A percentile compares a stretch with the other conserved stretches of the same genome.
phyloP scores from a whole-genome alignment of 2,888 invertebrate genomes.

The Drosophila cognata region DNA sequence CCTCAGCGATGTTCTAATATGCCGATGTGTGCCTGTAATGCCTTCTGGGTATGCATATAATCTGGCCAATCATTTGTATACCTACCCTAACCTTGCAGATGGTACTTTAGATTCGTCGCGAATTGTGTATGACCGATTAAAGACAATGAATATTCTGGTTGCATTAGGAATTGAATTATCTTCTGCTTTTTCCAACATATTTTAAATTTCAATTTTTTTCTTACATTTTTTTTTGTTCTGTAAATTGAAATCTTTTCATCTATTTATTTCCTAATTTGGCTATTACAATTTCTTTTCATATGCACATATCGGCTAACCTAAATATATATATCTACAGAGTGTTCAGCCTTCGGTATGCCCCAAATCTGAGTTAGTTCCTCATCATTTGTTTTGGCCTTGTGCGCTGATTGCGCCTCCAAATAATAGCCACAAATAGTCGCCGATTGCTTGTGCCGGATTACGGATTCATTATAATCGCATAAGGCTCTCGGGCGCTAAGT shows the following conservation, averaged over 20 bases:
- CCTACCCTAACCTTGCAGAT: background rate
- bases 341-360: background rate
- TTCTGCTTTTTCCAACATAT: background rate
- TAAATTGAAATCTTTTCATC: background rate
- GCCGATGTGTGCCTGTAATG: background rate
- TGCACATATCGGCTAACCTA: background rate
- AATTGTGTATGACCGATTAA: background rate
- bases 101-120: background rate
- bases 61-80: constrained; percentile 1
- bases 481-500: constrained; percentile 6
- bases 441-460: constrained; percentile 20
- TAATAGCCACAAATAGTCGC: constrained; percentile 11
- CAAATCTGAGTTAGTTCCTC: background rate
- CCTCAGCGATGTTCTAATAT: constrained; percentile 8
- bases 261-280: background rate
- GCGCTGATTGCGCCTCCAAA: constrained; percentile 1
- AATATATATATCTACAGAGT: background rate
- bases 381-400: constrained; percentile 3
- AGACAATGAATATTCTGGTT: background rate
- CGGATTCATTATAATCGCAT: constrained; percentile 56
- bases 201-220: background rate
- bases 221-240: background rate
- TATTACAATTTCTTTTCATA: background rate
- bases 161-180: background rate
- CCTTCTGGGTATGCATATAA: background rate